Evolutionary conservation across 2,888 invertebrate genomes (phyloP).

Genomic region (Drosophila subquinaria): DNA sequence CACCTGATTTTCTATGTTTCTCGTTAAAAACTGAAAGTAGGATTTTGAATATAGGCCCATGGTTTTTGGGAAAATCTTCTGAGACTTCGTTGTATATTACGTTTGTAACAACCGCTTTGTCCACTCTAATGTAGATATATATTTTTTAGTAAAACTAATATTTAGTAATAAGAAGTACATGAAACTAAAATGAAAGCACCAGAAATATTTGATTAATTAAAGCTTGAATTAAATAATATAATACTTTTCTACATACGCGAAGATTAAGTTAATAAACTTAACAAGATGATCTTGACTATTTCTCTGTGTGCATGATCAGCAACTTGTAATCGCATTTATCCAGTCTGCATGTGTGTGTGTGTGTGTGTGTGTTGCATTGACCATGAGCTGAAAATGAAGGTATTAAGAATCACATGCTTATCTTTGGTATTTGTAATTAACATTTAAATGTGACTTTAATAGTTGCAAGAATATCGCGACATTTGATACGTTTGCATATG

Average conservation of each 20-base stretch:
- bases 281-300: constrained; percentile 15
- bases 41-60: no score
- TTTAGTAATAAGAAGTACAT: not conserved
- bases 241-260: not conserved
- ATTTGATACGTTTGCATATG: constrained; percentile 2
- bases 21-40: no score
- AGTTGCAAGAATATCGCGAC: constrained; percentile 1
- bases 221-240: not conserved
- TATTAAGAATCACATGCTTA: constrained; percentile 31
- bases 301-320: constrained; percentile 34
- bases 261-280: not conserved
- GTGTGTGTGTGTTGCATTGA: constrained; percentile 8
- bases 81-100: no score
- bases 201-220: no score
- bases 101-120: no score
- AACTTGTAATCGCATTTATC: not conserved
- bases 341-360: not conserved
- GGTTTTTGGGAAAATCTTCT: no score
- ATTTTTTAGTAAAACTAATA: no score
- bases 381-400: constrained; percentile 24
- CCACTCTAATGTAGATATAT: no score
- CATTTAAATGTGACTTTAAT: constrained; percentile 32
- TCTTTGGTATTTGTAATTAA: constrained; percentile 42
- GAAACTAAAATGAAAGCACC: no score
- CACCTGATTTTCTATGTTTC: no score